Conservation (phyloP, 2,113 vertebrate genomes). For the Bungarus multicinctus region DNA sequence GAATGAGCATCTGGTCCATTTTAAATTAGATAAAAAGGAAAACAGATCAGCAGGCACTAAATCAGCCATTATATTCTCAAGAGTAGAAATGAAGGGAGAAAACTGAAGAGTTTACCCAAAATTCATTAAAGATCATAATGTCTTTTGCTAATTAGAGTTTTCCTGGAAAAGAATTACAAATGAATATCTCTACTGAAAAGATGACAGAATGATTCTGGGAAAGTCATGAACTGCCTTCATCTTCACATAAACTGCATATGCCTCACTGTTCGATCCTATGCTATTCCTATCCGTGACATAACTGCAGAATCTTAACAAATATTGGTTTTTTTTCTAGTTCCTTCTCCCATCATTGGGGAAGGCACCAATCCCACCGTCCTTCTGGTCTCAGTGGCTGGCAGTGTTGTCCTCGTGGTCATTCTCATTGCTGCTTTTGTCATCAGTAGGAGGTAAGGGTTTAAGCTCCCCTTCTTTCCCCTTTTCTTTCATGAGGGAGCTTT, state of each 20-base stretch:
- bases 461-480: constrained; percentile 42
- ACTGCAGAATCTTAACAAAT: constrained; percentile 32
- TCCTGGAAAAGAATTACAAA: constrained; percentile 48
- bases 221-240: constrained; percentile 31
- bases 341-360: constrained; percentile 91
- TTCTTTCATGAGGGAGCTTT: constrained; percentile 65
- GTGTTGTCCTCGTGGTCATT: constrained; percentile 93
- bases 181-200: constrained; percentile 31
- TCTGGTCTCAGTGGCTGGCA: constrained; percentile 91
- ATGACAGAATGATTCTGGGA: constrained; percentile 31
- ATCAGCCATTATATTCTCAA: constrained; percentile 30
- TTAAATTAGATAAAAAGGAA: constrained; percentile 36
- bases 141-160: constrained; percentile 52
- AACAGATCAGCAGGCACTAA: constrained; percentile 47
- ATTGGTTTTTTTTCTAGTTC: constrained; percentile 74
- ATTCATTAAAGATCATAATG: constrained; percentile 37
- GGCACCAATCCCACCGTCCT: constrained; percentile 92
- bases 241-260: constrained; percentile 14
- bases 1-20: constrained; percentile 35
- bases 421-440: constrained; percentile 95
- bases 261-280: constrained; percentile 40
- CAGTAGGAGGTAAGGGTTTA: constrained; percentile 89
- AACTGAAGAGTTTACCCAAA: constrained; percentile 27
- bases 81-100: constrained; percentile 24
- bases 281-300: background rate